These are phyloP conservation scores for Nephrotoma flavescens DNA, from an alignment of 2,888 invertebrate species.

Conservation along the genomic window DNA sequence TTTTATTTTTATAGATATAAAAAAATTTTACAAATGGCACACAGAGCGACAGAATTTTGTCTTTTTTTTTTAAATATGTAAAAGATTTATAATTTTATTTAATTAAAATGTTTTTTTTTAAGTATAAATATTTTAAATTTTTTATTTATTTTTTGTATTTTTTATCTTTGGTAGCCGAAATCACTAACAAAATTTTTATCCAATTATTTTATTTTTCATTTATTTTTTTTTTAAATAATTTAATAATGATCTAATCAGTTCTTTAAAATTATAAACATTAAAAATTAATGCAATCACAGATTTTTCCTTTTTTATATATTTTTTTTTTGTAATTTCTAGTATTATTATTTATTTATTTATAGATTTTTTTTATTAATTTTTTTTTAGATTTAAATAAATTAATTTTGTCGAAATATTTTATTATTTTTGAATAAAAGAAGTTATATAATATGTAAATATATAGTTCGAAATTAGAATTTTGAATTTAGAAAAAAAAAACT, in stretches of 20 bases:
- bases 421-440: not conserved
- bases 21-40: conserved; percentile 6
- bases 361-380: conserved; percentile 6
- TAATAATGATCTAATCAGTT: conserved; percentile 17
- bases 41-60: conserved; percentile 6
- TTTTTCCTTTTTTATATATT: conserved; percentile 8
- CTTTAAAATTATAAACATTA: conserved; percentile 14
- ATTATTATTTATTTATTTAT: not conserved
- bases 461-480: not conserved
- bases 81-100: conserved; percentile 29
- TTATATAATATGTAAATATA: not conserved
- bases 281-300: conserved; percentile 15
- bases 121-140: conserved; percentile 13
- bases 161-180: conserved; percentile 16
- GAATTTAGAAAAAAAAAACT: not conserved
- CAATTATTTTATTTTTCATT: conserved; percentile 1
- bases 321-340: not conserved
- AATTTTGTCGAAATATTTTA: not conserved
- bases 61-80: conserved; percentile 1
- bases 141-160: conserved; percentile 2
- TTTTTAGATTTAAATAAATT: not conserved
- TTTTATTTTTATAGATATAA: not conserved
- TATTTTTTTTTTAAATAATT: conserved; percentile 10
- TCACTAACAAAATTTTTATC: conserved; percentile 11
- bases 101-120: conserved; percentile 17